Conservation (phyloP, 2,888 invertebrate genomes). For the Andrena hattorfiana region DNA sequence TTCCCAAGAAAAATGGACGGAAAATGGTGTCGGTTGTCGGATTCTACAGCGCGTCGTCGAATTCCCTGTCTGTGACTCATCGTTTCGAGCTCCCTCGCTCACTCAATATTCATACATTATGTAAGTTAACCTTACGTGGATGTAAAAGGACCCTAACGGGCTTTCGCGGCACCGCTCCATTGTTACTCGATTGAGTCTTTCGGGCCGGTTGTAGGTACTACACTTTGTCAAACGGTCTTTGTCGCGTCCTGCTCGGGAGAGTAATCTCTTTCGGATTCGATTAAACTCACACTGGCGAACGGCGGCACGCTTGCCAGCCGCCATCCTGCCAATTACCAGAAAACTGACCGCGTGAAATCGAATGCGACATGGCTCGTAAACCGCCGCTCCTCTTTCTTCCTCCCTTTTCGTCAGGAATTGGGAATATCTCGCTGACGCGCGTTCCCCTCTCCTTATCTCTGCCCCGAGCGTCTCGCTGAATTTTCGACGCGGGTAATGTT, state of each 20-base stretch:
- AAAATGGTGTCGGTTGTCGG: slow-evolving; percentile 34
- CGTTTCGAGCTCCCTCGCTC: slow-evolving; percentile 37
- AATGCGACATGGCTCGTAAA: slow-evolving; percentile 66
- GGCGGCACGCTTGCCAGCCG: slow-evolving; percentile 10
- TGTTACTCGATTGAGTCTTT: slow-evolving; percentile 59
- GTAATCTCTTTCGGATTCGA: slow-evolving; percentile 52
- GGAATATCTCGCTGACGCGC: slow-evolving; percentile 36
- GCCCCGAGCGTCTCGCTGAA: neutral
- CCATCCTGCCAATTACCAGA: slow-evolving; percentile 64
- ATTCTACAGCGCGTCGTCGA: slow-evolving; percentile 43
- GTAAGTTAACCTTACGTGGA: slow-evolving; percentile 64
- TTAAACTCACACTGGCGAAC: slow-evolving; percentile 36
- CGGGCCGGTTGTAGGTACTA: slow-evolving; percentile 12
- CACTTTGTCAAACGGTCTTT: slow-evolving; percentile 45
- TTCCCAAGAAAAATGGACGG: neutral
- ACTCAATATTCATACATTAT: slow-evolving; percentile 65
- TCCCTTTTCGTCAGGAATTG: slow-evolving; percentile 36
- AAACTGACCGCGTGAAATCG: slow-evolving; percentile 71
- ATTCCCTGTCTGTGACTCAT: slow-evolving; percentile 61
- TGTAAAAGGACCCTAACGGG: slow-evolving; percentile 60
- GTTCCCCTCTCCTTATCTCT: neutral
- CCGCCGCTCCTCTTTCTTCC: neutral
- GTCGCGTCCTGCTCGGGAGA: slow-evolving; percentile 29
- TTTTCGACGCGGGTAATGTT: neutral
- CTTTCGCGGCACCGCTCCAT: slow-evolving; percentile 48